phyloP scores from a whole-genome alignment of 2,113 vertebrate genomes.

The Petromus typicus region DNA sequence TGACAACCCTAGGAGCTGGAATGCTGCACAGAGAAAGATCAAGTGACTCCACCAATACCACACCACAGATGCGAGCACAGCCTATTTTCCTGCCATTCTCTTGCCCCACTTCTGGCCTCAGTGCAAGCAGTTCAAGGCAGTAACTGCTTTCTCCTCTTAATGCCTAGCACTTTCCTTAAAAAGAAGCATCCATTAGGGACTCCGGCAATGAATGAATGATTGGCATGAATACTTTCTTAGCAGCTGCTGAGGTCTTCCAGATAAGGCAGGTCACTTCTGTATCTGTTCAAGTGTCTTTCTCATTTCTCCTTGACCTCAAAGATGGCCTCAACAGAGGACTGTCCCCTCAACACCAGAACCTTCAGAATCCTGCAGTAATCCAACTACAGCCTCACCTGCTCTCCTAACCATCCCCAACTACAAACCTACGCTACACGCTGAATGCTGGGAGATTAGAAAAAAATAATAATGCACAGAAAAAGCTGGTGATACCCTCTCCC shows the following conservation, averaged over 20 bases:
- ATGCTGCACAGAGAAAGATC: neutral
- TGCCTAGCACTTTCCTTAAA: neutral
- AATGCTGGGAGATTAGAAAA: too few species aligned
- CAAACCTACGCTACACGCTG: neutral
- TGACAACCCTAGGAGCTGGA: neutral
- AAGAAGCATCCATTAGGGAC: neutral
- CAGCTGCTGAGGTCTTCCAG: neutral
- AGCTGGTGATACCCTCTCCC: too few species aligned
- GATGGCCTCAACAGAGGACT: too few species aligned
- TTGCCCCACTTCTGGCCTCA: neutral
- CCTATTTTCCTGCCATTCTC: neutral
- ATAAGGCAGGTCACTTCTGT: neutral
- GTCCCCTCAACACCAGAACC: neutral
- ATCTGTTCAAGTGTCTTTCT: neutral
- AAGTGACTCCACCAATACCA: neutral
- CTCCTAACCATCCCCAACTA: neutral
- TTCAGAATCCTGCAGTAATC: neutral
- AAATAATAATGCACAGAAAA: neutral
- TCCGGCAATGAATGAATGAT: neutral
- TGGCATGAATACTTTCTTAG: neutral
- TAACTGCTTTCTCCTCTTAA: neutral
- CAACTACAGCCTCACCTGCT: neutral
- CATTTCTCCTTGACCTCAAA: neutral
- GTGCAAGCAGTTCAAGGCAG: neutral
- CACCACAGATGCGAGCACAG: neutral